Base-by-base conservation (phyloP, 2,797 vertebrate species). In the Sciurus carolinensis region DNA sequence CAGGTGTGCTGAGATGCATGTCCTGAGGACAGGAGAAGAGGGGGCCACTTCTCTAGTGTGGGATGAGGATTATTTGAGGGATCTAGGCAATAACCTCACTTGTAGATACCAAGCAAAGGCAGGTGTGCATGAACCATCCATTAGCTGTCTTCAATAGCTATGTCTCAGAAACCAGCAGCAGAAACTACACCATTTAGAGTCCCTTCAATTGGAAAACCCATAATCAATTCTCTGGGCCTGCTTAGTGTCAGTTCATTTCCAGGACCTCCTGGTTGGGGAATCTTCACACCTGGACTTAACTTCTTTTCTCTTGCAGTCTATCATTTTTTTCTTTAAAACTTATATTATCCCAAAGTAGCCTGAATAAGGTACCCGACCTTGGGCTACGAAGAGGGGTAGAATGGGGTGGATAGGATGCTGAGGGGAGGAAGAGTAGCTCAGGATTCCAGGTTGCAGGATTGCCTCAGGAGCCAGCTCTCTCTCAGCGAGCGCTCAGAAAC, bases 281-380 rank as follows among this genome's bases (percentile, higher is more conserved):
- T 69, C 57, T 67, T 52, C 67, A 52, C 36, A 75, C 24, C 44
- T 69, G 79, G 3, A 94, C 50, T 80, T 20, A 72, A 39, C 39
- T 82, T 80, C 24, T n/a, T 93, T 87, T 39, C 39, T 62, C 93
- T 91, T 57, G 71, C 14, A 82, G 54, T 79, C 54, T 95, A 84
- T 91, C 62, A 84, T 14, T 91, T 89, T 92, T 87, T 77, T 13
- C 64, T 62, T 82, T 89, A 39, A 67, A 59, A n/a, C 39, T 26
- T 66, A n/a, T 33, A 62, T 72, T 87, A 91, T 83, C 76, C 28
- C 89, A 90, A 89, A 93, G 72, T 54, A 87, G 52, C 22, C 77
- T 62, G 42, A 84, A 44, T 91, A 69, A 73, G 17, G 30, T 39
- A 73, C 2, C 24, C 67, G 52, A 12, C n/a, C 72, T 90, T 59